phyloP scores from a whole-genome alignment of 1,140 invertebrate species.

The Bombyx mandarina region DNA sequence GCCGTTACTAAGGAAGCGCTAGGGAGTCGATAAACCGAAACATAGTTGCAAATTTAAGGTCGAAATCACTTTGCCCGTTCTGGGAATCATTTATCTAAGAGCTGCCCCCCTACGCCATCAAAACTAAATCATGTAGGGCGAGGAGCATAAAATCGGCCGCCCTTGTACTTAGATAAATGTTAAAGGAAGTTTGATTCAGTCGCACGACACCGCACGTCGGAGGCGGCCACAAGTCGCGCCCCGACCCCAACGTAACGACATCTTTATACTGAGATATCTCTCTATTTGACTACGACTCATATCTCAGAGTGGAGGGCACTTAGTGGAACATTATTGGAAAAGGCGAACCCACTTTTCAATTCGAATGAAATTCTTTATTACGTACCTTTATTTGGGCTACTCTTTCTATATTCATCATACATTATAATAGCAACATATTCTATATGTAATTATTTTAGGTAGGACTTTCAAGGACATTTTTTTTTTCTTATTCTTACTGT shows the following conservation, averaged over 20 bases:
- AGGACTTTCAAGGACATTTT: too few species aligned
- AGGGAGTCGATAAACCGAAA: conserved; percentile 37
- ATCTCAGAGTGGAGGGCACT: conserved; percentile 40
- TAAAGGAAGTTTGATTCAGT: conserved; percentile 64
- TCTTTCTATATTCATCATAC: background rate
- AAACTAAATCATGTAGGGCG: conserved; percentile 65
- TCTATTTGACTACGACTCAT: conserved; percentile 52
- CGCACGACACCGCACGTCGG: conserved; percentile 36
- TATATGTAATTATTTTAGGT: too few species aligned
- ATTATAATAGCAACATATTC: too few species aligned
- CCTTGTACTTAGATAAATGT: conserved; percentile 64
- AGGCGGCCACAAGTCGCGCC: conserved; percentile 14
- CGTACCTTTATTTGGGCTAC: too few species aligned
- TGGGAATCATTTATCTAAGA: conserved; percentile 62
- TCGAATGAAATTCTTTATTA: conserved; percentile 1
- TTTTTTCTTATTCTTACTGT: too few species aligned
- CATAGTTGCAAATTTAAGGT: conserved; percentile 47
- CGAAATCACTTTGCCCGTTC: conserved; percentile 32
- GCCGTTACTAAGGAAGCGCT: conserved; percentile 25
- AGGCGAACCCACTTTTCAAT: conserved; percentile 18
- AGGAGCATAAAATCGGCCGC: conserved; percentile 60
- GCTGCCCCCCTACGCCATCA: conserved; percentile 59
- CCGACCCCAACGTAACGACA: conserved; percentile 37
- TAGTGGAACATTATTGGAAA: conserved; percentile 43
- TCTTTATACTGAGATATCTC: conserved; percentile 42